These are phyloP conservation scores for Felis chaus DNA, from an alignment of 2,113 vertebrate species.

Conservation along the genomic window DNA sequence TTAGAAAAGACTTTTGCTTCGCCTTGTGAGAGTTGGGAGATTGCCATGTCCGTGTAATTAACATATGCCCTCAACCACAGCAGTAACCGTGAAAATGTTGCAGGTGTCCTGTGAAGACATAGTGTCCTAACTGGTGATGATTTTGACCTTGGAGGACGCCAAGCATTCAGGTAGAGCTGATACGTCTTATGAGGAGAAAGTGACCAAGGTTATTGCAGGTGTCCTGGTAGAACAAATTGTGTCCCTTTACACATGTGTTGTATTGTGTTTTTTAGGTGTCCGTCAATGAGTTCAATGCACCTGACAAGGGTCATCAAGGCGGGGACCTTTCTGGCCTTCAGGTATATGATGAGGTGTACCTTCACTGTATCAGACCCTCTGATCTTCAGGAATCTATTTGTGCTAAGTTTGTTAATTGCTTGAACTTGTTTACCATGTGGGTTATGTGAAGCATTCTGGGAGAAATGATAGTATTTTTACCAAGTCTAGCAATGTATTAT, in stretches of 20 bases:
- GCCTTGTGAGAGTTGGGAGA: not conserved
- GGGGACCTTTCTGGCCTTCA: not conserved
- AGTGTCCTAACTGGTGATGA: not conserved
- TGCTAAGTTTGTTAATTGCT: not conserved
- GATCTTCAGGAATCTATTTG: not conserved
- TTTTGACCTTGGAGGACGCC: not conserved
- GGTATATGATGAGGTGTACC: not conserved
- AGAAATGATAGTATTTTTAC: not conserved
- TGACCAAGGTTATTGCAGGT: not conserved
- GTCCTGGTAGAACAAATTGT: not conserved
- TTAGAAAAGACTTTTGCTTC: not conserved
- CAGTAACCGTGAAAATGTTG: not conserved
- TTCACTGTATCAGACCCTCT: not conserved
- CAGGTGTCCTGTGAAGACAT: not conserved
- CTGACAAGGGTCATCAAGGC: not conserved
- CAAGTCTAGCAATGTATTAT: not conserved
- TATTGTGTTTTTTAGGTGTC: not conserved
- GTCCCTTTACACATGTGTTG: not conserved
- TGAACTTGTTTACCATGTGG: not conserved
- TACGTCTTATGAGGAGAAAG: not conserved
- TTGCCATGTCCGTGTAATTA: not conserved
- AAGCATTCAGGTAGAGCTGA: not conserved
- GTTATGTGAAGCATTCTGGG: not conserved
- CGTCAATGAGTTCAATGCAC: not conserved
- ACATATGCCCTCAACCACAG: not conserved